Evolutionary conservation across 2,797 vertebrate species (phyloP).

Genomic region (Malurus splendens): DNA sequence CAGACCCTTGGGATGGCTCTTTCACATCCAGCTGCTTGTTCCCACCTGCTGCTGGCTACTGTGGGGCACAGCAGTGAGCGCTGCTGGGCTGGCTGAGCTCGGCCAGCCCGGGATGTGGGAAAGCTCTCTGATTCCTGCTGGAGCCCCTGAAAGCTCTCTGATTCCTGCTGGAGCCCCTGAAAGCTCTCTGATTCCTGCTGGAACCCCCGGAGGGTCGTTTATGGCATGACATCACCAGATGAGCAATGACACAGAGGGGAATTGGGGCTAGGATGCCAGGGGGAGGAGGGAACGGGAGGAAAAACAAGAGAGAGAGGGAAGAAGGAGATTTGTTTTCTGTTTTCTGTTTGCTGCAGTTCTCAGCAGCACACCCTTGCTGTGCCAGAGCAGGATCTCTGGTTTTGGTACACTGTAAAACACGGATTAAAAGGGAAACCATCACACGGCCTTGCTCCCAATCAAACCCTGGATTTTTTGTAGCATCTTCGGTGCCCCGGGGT

Average conservation of each 20-base stretch:
- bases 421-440: not conserved
- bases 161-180: not conserved
- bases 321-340: not conserved
- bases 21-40: rapidly evolving
- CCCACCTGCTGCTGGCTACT: not conserved
- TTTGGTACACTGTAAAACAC: rapidly evolving
- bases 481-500: not conserved
- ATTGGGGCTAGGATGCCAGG: not conserved
- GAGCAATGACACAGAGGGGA: not conserved
- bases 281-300: not conserved
- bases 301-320: not conserved
- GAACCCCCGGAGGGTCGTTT: not conserved
- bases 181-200: not conserved
- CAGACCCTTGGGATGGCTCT: rapidly evolving
- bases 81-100: rapidly evolving
- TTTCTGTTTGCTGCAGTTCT: not conserved
- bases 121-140: not conserved
- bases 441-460: not conserved
- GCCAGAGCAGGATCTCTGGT: rapidly evolving
- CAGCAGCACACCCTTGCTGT: not conserved
- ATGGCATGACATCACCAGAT: not conserved
- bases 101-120: not conserved
- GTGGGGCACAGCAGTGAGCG: rapidly evolving
- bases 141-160: not conserved
- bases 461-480: not conserved